phyloP scores from a whole-genome alignment of 2,797 vertebrate species.

The Gymnodraco acuticeps region DNA sequence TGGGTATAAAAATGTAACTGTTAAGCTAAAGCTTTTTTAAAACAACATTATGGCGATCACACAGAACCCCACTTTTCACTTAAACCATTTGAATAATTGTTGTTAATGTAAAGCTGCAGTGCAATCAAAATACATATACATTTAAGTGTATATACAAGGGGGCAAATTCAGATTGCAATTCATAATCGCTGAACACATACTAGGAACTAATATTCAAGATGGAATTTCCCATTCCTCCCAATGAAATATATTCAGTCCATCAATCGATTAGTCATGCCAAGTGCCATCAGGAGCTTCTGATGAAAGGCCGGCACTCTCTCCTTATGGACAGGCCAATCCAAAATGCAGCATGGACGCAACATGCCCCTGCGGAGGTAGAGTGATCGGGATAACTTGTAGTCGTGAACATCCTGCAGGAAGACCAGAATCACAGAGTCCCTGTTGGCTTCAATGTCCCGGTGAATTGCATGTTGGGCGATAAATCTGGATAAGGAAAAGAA shows the following conservation, averaged over 20 bases:
- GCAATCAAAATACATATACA: neutral
- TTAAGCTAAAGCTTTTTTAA: neutral
- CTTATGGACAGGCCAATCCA: constrained; percentile 92
- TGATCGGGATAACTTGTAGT: constrained; percentile 89
- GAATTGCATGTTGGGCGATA: constrained; percentile 91
- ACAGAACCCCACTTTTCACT: neutral
- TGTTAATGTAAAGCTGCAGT: neutral
- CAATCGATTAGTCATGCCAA: constrained; percentile 87
- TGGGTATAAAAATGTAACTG: neutral
- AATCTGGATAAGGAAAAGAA: constrained; percentile 84
- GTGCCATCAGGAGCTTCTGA: constrained; percentile 90
- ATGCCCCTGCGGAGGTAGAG: constrained; percentile 93
- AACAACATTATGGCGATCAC: neutral
- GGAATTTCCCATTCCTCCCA: neutral
- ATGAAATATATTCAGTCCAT: constrained; percentile 57
- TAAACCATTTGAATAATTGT: neutral
- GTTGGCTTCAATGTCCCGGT: constrained; percentile 93
- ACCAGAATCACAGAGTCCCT: constrained; percentile 93
- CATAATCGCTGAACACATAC: neutral
- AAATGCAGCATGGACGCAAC: constrained; percentile 89
- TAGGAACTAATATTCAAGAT: neutral
- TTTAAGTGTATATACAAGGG: neutral
- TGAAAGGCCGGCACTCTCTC: constrained; percentile 89
- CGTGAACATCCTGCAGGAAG: constrained; percentile 93
- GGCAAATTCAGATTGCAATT: neutral